phyloP scores from a whole-genome alignment of 2,797 vertebrate species.

The Protonibea diacanthus region DNA sequence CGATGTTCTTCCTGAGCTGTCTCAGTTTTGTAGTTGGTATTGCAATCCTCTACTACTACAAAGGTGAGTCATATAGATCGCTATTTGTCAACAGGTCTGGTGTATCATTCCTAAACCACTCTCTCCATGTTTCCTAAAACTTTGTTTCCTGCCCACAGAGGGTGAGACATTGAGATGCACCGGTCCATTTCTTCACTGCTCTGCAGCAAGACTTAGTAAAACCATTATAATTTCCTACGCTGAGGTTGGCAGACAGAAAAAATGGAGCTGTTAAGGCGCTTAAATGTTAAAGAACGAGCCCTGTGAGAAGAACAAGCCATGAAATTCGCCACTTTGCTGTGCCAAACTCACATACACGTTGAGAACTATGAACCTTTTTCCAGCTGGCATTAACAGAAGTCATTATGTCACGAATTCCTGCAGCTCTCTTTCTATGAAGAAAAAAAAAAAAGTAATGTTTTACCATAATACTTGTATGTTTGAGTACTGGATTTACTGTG shows the following conservation, averaged over 20 bases:
- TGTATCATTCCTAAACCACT: constrained; percentile 7
- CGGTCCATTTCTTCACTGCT: constrained; percentile 66
- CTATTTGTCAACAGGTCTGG: background rate
- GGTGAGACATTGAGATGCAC: constrained; percentile 58
- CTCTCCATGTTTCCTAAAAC: background rate
- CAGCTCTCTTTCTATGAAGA: background rate
- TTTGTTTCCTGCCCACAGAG: constrained; percentile 61
- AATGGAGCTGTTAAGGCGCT: constrained; percentile 20
- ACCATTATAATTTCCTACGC: constrained; percentile 65
- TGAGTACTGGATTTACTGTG: constrained; percentile 15
- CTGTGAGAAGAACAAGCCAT: constrained; percentile 30
- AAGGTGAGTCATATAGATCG: constrained; percentile 67
- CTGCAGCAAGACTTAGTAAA: constrained; percentile 65
- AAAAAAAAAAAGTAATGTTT: background rate
- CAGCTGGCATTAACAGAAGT: background rate
- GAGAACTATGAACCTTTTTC: constrained; percentile 8
- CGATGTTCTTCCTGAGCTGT: constrained; percentile 79
- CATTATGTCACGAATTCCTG: constrained; percentile 2
- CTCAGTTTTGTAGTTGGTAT: constrained; percentile 71
- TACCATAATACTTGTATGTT: background rate
- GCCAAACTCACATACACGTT: constrained; percentile 54
- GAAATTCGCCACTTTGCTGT: constrained; percentile 43
- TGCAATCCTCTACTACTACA: constrained; percentile 77
- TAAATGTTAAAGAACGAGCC: constrained; percentile 13
- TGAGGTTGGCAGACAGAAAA: constrained; percentile 54